Base-by-base conservation (phyloP, 1,140 invertebrate genomes). In the Aphaenogaster floridana region DNA sequence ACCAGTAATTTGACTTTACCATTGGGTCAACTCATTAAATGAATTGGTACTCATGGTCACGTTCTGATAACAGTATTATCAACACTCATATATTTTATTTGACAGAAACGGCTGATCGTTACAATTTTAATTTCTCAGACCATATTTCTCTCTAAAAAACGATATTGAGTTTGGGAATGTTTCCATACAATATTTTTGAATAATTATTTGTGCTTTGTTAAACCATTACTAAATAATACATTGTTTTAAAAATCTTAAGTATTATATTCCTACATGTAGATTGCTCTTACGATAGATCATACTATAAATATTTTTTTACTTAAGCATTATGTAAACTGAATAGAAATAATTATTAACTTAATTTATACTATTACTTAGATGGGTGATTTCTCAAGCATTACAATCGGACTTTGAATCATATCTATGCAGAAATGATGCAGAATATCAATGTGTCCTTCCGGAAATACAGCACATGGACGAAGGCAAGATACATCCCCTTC, bases 21-120 rank as follows among this genome's bases (percentile, higher is more conserved):
- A 42, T 13, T 69, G 45, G 42, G n/a, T 34, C 45, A 63, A 79
- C 80, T 91, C 76, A 88, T 91, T 91, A 89, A 28, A 76, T 61
- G 63, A 87, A 72, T 68, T 85, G 88, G 63, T 61, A 59, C 84
- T 87, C 88, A 71, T 77, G 50, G 69, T 48, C 63, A 63, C n/a
- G 61, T 50, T 54, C 88, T 61, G 85, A 91, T 91, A 91, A 91
- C 66, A 66, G 52, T 50, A 57, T 91, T 91, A 89, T 91, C 90
- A 74, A 69, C 87, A 91, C 79, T 88, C 63, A 50, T 39, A 17
- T 59, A 21, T 79, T 84, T 77, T 34, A 42, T 66, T 13, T 57
- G 13, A 17, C 1, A 64, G 3, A 28, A 57, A 15, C 48, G 36
- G 13, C 6, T 52, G 50, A 39, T 11, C 15, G 63, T 69, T 76